Evolutionary conservation across 2,888 invertebrate species (phyloP), one percentile per base, ranked within the genome.

Genomic region (Scotopteryx bipunctaria): DNA sequence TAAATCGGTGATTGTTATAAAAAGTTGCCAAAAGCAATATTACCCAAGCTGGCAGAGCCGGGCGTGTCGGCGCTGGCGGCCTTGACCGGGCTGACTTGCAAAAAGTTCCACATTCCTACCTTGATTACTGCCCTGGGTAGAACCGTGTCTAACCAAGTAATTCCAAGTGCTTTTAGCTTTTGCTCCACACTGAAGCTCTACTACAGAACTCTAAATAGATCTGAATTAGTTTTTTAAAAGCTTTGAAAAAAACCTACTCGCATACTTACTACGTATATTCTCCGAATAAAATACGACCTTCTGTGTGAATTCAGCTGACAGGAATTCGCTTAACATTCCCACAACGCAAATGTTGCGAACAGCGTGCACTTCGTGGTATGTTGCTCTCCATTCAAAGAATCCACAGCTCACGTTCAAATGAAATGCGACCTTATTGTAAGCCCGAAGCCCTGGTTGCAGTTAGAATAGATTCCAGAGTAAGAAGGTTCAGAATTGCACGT

Each of bases 61-160:
- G n/a, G 9, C 11, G 27, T 11, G 11, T 11, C 4, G 6, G 21
- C 2, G 23, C 23, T 9, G 14, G 42, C 44, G 50, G 25, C 70
- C 71, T 67, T 70, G 68, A 64, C 70, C 67, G 48, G 37, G 29
- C 43, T 41, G 5, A 47, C 33, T 43, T 45, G 15, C 25, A 44
- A 36, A 49, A 36, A 52, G 48, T 55, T 36, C 29, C 21, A 32
- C 40, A 27, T 49, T 32, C 11, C 32, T 32, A 48, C 33, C 44
- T 11, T 5, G n/a, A n/a, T n/a, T 14, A 5, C 45, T 5, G 35
- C 9, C 40, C 40, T 33, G 35, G 48, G 37, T 48, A 16, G 29
- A 21, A 45, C 50, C 35, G 15, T 41, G 15, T 48, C 47, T n/a
- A n/a, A n/a, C n/a, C 5, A 31, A 46, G 23, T 45, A 41, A 43